These are phyloP conservation scores for Cryptus viduatorius DNA, from an alignment of 2,888 invertebrate genomes.

Conservation along the genomic window DNA sequence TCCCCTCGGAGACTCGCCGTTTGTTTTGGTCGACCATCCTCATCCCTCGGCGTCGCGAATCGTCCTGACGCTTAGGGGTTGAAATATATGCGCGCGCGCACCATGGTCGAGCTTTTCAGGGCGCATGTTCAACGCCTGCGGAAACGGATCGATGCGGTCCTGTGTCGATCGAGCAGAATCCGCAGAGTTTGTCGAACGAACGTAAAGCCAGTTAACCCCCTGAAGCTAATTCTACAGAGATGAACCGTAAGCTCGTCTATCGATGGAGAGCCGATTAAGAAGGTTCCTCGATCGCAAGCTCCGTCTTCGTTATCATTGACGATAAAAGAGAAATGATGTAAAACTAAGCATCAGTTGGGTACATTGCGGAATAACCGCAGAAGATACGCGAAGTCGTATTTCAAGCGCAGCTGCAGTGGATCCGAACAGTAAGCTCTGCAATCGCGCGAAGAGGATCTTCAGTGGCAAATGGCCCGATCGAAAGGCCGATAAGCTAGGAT, in stretches of 20 bases:
- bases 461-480: neutral
- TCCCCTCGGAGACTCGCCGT: constrained; percentile 61
- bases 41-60: constrained; percentile 53
- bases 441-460: neutral
- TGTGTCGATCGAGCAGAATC: constrained; percentile 48
- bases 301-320: neutral
- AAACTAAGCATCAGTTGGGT: neutral
- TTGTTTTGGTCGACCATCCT: constrained; percentile 73
- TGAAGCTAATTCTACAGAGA: neutral
- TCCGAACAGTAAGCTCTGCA: neutral
- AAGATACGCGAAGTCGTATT: neutral
- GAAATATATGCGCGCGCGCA: constrained; percentile 49
- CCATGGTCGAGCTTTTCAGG: constrained; percentile 12
- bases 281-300: constrained; percentile 21
- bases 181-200: neutral
- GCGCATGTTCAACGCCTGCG: constrained; percentile 67
- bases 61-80: constrained; percentile 45
- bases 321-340: neutral
- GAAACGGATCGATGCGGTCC: constrained; percentile 67
- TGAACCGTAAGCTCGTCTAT: neutral
- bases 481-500: neutral
- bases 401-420: neutral
- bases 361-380: neutral
- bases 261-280: constrained; percentile 17
- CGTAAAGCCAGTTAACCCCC: neutral